These are phyloP conservation scores for Erynnis tages DNA, from an alignment of 2,888 invertebrate species.

Conservation along the genomic window DNA sequence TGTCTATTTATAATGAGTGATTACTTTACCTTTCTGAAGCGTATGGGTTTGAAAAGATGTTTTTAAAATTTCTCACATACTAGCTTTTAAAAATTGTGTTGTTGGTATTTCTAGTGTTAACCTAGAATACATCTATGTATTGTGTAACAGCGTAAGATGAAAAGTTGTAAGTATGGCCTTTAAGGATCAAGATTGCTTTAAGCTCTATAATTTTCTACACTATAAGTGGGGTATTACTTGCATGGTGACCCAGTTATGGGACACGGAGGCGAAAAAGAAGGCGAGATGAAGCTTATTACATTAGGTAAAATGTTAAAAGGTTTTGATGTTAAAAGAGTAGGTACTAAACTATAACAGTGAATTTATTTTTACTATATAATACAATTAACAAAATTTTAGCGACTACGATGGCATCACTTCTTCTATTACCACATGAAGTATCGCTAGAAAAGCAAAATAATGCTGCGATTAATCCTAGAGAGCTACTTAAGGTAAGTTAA, in stretches of 20 bases:
- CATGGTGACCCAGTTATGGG: slow-evolving; percentile 42
- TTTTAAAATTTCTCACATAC: no score
- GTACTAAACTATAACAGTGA: no score
- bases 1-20: no score
- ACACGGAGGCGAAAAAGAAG: slow-evolving; percentile 37
- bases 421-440: slow-evolving; percentile 36
- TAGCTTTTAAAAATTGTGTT: no score
- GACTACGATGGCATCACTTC: slow-evolving; percentile 31
- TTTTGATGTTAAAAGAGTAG: not conserved
- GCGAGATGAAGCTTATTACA: slow-evolving; percentile 51
- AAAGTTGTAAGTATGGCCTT: no score
- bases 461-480: slow-evolving; percentile 39
- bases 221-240: slow-evolving; percentile 57
- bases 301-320: slow-evolving; percentile 53
- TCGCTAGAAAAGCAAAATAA: slow-evolving; percentile 41
- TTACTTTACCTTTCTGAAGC: no score
- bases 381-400: slow-evolving; percentile 33
- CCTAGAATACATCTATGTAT: no score
- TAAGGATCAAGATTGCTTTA: slow-evolving; percentile 11
- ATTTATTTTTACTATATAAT: not conserved
- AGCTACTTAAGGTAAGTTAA: slow-evolving; percentile 43
- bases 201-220: slow-evolving; percentile 48
- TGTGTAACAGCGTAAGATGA: no score
- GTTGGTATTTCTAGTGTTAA: no score
- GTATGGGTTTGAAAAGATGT: no score